Evolutionary conservation across 1,140 invertebrate genomes (phyloP), one percentile per base, ranked within the genome.

Genomic region (Berghia stephanieae): DNA sequence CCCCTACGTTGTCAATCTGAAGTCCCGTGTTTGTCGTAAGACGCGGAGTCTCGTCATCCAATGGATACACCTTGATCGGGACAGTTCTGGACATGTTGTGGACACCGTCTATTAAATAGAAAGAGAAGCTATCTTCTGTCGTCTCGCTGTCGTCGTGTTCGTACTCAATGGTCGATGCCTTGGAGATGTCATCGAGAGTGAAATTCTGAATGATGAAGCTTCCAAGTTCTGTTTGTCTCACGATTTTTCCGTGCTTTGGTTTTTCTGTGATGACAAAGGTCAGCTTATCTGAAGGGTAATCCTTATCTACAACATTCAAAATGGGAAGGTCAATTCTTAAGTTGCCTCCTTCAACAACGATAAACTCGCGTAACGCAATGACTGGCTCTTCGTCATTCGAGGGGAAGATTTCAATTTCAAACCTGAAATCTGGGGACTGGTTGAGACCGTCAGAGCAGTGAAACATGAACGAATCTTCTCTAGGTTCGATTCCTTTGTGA

Each of bases 301-400:
- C 90, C 31, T 82, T 77, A 78, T 91, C 90, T 13, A 86, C 73
- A 1, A 89, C 90, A 74, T 89, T 88, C 38, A 91, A 77, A 63
- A 90, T 89, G 3, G 88, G 86, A 18, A 84, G 73, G 78, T 90
- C 89, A 71, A 91, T 89, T 55, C 83, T 86, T 52, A 90, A 82
- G 42, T 86, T 85, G 55, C 84, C 87, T 43, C 90, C 90, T 83
- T 90, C 89, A 18, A 78, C 82, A 6, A 89, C 89, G 40, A 88
- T 85, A 72, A 91, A 89, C 69, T 89, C 86, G 49, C 87, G 77
- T 13, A 90, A 79, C 67, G 82, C 84, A 0, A 90, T 84, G 69
- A 88, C 81, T 16, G 90, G 90, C n/a, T 79, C 81, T 82, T 90
- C 90, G 80, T 91, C 90, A 79, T 91, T 90, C 13, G 81, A 79